Base-by-base conservation (phyloP, 2,888 invertebrate genomes). In the Liopterus haemorrhoidalis region DNA sequence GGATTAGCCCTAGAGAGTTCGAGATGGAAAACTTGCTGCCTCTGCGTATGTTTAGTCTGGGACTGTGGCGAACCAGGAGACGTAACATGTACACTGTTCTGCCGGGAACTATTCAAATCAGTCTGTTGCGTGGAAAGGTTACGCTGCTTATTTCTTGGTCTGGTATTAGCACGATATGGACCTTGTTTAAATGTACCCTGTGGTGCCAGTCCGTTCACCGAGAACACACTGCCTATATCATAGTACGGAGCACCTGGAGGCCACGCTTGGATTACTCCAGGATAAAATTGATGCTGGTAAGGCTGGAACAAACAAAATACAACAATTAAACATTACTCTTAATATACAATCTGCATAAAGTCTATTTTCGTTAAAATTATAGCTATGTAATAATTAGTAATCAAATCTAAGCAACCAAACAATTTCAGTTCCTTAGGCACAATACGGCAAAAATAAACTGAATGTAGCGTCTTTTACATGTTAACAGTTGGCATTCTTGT, bases 141-240 rank as follows among this genome's bases (percentile, higher is more conserved):
- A 6, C 48, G 47, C 24, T 44, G 50, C 52, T 64, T 65, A 49
- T 66, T 68, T 18, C 67, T 59, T 21, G 63, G 61, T 46, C 67
- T 56, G 36, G 59, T 57, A 64, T 68, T 70, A 49, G 73, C 61
- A 49, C 70, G 70, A 54, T 71, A 74, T 54, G 74, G 70, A 14
- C 55, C 55, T 32, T 58, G 63, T 59, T 78, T 78, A 59, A 77
- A 81, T 41, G 78, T 70, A 44, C 75, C 73, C 63, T 81, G 82
- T 36, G 81, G 82, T 46, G 82, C 74, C 54, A 85, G 68, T 44
- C 84, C 83, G 65, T 85, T 85, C 58, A 82, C 74, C 49, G 82
- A 75, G 66, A 82, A 83, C 50, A 85, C 78, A 62, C 79, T 75
- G 55, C 79, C 73, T 60, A 84, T 75, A 54, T 82, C 82, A 58